Evolutionary conservation across 2,797 vertebrate genomes (phyloP), one percentile per base, ranked within the genome.

Genomic region (Stomatorhinus walkeri): DNA sequence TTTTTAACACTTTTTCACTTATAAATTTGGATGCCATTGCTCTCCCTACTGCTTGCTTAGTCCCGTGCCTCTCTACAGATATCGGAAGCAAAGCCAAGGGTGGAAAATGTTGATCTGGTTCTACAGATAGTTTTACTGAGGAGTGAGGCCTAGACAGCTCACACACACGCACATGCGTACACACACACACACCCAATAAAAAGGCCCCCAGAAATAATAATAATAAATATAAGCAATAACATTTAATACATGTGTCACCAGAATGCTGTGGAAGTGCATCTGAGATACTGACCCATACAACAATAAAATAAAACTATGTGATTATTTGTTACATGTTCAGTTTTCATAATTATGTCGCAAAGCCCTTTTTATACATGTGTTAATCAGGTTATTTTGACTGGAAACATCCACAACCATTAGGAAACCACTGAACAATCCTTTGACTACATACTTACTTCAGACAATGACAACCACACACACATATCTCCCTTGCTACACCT

Each of bases 61-160:
- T 54, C 87, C 24, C 48, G 48, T 52, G 68, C 64, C 87, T 46
- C 51, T 94, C 93, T 87, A 87, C 85, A 56, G 85, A 76, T 51
- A 49, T 87, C 87, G 83, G 90, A 89, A 92, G 91, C 52, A 89
- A 91, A 90, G 90, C 91, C 92, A 90, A 89, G 88, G 89, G 89
- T 93, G 93, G 94, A 95, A 95, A 94, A 93, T 94, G 93, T 93
- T 93, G 93, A 92, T 94, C 92, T 94, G 88, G 93, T 94, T 94
- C 92, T 90, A 91, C 93, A 94, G 93, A 92, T 91, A 91, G 92
- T 90, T 95, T 95, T 94, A 94, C 94, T 90, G 92, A 92, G 48
- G 81, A 93, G 91, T 90, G 88, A 91, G 90, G 93, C 91, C 92
- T 91, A 87, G 91, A 91, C 90, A 89, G 72, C 72, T 54, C 51